Base-by-base conservation (phyloP, 2,888 invertebrate genomes). In the Acronicta alni region DNA sequence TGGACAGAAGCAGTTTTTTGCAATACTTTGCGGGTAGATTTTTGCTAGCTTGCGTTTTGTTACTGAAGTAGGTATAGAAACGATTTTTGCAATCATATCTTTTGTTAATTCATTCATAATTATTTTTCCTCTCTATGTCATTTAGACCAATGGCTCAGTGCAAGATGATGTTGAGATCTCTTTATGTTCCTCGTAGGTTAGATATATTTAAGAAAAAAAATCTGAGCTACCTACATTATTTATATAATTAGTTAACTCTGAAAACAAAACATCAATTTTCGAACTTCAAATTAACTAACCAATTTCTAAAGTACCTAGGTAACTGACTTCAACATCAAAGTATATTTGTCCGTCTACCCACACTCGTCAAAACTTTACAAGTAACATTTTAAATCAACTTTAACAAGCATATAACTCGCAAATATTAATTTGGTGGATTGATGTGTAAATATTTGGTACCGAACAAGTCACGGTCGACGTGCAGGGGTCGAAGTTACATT, bases 371-470 rank as follows among this genome's bases (percentile, higher is more conserved):
- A 65, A 67, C 46, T 30, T 42, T 37, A 65, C 66, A 75, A 74
- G 70, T 70, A 72, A 67, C 70, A 77, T 73, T 80, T 81, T 79
- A 79, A 83, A 80, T 75, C 79, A 75, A 75, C 74, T 68, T 82
- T 83, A 85, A 83, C 85, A 79, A 83, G 76, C 77, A 79, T 68
- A 79, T 83, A 83, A 62, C 65, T 75, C 60, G 67, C 65, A 87
- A 89, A 89, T 89, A 91, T 91, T 90, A 89, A 91, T 90, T 86
- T 86, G 77, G 85, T 85, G 85, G 85, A 90, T 90, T 86, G 89
- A 72, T 77, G 59, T 59, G 86, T 83, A 83, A 91, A 91, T 87
- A 87, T 90, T 90, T 81, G 83, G 68, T 61, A 69, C 80, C 73
- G 76, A 81, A 80, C 84, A 77, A 73, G 77, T 86, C 85, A 88